These are phyloP conservation scores for Xenops minutus DNA, from an alignment of 2,797 vertebrate species.

Conservation along the genomic window DNA sequence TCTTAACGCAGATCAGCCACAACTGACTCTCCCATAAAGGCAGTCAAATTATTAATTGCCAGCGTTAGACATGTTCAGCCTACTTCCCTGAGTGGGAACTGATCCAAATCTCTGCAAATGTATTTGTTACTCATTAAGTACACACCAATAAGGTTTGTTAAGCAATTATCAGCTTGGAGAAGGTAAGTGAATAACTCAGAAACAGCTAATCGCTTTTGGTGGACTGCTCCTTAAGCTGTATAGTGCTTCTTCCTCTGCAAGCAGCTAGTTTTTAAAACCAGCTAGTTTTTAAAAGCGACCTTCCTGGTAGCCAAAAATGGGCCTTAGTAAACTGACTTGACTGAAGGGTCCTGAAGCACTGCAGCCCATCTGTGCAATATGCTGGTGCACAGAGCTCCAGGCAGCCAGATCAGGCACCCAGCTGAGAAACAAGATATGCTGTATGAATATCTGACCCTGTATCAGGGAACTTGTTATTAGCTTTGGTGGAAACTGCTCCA, in stretches of 20 bases:
- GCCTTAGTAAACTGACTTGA: neutral
- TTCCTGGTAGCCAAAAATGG: neutral
- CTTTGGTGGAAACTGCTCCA: neutral
- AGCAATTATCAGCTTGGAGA: constrained; percentile 8
- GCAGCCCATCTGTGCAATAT: neutral
- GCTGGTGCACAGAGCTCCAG: neutral
- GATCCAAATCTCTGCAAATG: constrained; percentile 29
- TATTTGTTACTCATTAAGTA: constrained; percentile 41
- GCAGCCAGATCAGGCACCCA: neutral
- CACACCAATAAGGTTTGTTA: neutral
- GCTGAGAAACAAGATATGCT: neutral
- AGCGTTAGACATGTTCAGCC: neutral
- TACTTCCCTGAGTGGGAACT: neutral
- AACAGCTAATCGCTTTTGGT: neutral
- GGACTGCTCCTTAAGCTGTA: neutral
- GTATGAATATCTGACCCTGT: neutral
- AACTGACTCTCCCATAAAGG: neutral
- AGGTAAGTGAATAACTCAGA: neutral
- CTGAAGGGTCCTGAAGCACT: neutral
- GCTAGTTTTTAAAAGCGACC: neutral
- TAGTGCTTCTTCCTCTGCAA: neutral
- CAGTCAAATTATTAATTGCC: neutral
- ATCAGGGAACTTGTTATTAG: neutral
- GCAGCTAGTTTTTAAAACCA: neutral
- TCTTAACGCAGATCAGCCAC: neutral